phyloP scores from a whole-genome alignment of 2,797 vertebrate species.

The Microhierax caerulescens region DNA sequence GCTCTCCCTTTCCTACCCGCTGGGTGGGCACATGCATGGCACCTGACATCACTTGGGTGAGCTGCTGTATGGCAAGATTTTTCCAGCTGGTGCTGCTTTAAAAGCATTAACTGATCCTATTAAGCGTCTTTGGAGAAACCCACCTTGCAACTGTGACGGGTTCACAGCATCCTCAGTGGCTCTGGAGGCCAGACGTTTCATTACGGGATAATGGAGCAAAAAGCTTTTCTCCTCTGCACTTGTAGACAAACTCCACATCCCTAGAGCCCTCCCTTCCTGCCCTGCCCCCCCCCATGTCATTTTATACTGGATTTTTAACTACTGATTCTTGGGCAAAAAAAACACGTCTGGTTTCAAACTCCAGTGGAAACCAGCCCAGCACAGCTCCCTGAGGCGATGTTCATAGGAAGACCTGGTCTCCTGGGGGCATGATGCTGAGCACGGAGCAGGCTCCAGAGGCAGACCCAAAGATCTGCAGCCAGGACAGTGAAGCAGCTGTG shows the following conservation, averaged over 20 bases:
- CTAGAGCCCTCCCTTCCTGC: background rate
- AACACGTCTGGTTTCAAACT: background rate
- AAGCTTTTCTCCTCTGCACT: background rate
- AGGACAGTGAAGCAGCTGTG: background rate
- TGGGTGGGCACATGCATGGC: fast-evolving
- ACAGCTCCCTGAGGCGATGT: fast-evolving
- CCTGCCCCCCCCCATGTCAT: fast-evolving
- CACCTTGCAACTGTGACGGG: background rate
- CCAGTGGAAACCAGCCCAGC: background rate
- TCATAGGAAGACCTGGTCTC: background rate
- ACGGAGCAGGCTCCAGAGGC: background rate
- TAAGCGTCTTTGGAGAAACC: background rate
- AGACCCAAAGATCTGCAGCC: background rate
- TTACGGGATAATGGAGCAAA: background rate
- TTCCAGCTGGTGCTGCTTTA: background rate
- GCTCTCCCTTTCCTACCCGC: background rate
- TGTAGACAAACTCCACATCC: background rate
- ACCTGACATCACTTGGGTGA: background rate
- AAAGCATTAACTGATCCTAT: background rate
- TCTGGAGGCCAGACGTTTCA: background rate
- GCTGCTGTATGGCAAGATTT: background rate
- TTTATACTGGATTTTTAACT: background rate
- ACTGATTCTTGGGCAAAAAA: background rate
- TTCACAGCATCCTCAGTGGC: background rate
- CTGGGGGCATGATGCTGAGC: too few relatives aligned